Percentiles rank a stretch among this genome's conserved stretches.
Conservation (phyloP, 2,113 vertebrate genomes). For the Narcine bancroftii region DNA sequence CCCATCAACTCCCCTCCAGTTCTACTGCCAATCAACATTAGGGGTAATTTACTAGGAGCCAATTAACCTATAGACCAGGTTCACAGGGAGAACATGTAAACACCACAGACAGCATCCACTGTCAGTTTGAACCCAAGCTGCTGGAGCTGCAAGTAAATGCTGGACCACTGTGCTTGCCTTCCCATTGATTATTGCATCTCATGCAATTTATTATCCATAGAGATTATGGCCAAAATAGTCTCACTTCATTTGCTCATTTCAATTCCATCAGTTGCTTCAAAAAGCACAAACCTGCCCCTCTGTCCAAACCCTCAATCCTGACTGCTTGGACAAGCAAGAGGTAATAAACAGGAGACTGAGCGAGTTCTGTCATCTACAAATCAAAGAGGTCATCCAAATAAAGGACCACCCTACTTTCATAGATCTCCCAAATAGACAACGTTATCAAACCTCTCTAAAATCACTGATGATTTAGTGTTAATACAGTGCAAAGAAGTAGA, state of each 20-base stretch:
- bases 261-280: not conserved
- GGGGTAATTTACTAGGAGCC: no score
- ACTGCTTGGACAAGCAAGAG: no score
- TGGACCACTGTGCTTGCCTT: no score
- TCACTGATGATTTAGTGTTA: not conserved
- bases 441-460: not conserved
- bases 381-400: not conserved
- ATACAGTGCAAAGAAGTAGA: not conserved
- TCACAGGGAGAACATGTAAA: no score
- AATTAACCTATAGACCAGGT: no score
- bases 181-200: no score
- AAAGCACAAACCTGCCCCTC: not conserved
- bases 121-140: no score
- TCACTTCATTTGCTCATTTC: not conserved
- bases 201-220: not conserved
- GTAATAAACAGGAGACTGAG: not conserved
- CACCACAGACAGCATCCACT: no score
- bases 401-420: not conserved
- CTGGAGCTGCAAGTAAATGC: no score
- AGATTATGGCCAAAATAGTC: not conserved
- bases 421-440: not conserved
- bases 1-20: no score
- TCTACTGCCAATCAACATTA: no score
- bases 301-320: not conserved
- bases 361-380: not conserved